phyloP scores from a whole-genome alignment of 1,140 invertebrate species.

The Drosophila nebulosa region DNA sequence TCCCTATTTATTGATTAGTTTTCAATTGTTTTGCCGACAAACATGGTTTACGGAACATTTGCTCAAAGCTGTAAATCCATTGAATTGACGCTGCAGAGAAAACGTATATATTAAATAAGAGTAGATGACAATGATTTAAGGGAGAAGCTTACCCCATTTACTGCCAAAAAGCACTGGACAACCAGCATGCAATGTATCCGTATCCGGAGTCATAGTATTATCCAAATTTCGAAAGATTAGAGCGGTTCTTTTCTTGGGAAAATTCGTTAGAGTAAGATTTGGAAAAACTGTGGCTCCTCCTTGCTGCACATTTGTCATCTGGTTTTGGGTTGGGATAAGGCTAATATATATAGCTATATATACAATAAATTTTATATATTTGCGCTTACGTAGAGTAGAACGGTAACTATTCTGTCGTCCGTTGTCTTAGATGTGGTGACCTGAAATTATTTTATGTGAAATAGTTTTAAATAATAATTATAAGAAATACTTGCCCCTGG shows the following conservation, averaged over 20 bases:
- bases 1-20: no score
- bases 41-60: not conserved
- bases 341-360: not conserved
- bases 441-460: not conserved
- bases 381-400: slow-evolving; percentile 6
- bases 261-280: not conserved
- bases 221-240: not conserved
- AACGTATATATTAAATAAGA: not conserved
- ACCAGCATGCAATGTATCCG: not conserved
- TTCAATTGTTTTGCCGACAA: not conserved
- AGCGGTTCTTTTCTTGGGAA: not conserved
- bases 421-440: not conserved
- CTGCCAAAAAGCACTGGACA: not conserved
- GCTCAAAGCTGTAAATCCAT: not conserved
- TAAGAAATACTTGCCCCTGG: not conserved
- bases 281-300: slow-evolving; percentile 17
- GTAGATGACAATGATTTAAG: not conserved
- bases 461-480: not conserved
- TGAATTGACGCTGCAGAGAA: not conserved
- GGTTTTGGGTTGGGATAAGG: not conserved
- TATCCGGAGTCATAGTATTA: not conserved
- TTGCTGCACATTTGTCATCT: slow-evolving; percentile 11
- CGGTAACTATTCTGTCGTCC: slow-evolving; percentile 1
- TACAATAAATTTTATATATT: no score
- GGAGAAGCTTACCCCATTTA: not conserved